A percentile compares a stretch with the other conserved stretches of the same genome.
phyloP scores from a whole-genome alignment of 2,113 vertebrate species.

The Gorsachius goisagi region DNA sequence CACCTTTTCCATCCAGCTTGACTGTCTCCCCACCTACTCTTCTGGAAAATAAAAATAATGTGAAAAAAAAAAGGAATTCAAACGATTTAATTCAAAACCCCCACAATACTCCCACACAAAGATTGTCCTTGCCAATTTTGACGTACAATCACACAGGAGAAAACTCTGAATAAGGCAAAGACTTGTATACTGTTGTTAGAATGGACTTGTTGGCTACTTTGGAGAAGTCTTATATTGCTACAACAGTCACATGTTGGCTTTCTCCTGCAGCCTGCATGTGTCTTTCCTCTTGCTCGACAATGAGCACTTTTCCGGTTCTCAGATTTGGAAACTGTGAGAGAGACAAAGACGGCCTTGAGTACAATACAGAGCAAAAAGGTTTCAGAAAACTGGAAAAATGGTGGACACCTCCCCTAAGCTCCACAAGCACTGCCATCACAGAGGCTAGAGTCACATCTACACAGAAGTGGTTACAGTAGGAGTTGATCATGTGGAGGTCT shows the following conservation, averaged over 20 bases:
- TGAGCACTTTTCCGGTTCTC: not conserved
- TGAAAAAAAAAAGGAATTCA: slow-evolving; percentile 30
- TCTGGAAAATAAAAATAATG: slow-evolving; percentile 60
- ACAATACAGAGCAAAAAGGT: not conserved
- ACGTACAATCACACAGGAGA: not conserved
- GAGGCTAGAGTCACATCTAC: not conserved
- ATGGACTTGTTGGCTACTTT: not conserved
- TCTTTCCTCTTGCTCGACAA: not conserved
- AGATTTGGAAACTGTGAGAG: not conserved
- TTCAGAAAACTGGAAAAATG: not conserved
- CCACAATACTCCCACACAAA: slow-evolving; percentile 28
- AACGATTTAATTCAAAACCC: slow-evolving; percentile 20
- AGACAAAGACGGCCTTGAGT: not conserved
- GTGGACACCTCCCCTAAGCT: not conserved
- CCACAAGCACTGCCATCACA: not conserved
- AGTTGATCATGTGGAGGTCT: not conserved
- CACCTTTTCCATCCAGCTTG: slow-evolving; percentile 59
- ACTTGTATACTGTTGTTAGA: not conserved
- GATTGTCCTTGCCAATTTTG: slow-evolving; percentile 30
- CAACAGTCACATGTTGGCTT: not conserved
- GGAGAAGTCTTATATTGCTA: not conserved
- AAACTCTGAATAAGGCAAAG: slow-evolving; percentile 43
- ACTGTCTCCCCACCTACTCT: slow-evolving; percentile 43
- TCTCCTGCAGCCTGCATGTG: not conserved
- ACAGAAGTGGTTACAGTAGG: not conserved